A percentile compares a stretch with the other conserved stretches of the same genome.
phyloP scores from a whole-genome alignment of 2,888 invertebrate species.

The Tanytarsus gracilentus region DNA sequence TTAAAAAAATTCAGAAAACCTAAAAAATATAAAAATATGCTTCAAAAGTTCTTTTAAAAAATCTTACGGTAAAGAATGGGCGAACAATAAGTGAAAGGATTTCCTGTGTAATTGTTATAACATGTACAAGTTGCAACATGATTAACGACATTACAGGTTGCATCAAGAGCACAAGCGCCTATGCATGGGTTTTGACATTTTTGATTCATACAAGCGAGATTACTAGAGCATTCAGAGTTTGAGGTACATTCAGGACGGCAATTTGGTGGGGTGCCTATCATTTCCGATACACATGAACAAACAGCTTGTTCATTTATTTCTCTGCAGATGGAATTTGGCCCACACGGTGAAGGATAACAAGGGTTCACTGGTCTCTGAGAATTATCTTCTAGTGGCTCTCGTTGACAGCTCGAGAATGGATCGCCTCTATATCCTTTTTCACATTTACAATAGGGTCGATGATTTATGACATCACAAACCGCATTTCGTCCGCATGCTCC shows the following conservation, averaged over 20 bases:
- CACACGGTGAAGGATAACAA: constrained; percentile 56
- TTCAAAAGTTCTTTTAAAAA: neutral
- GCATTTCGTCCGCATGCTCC: constrained; percentile 65
- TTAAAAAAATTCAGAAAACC: neutral
- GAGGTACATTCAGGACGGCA: constrained; percentile 55
- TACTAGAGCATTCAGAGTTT: constrained; percentile 55
- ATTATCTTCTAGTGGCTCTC: constrained; percentile 43
- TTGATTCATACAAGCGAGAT: constrained; percentile 57
- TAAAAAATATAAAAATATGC: neutral
- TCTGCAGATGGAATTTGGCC: constrained; percentile 56
- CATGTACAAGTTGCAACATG: constrained; percentile 64
- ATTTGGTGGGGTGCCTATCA: constrained; percentile 58
- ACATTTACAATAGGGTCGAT: constrained; percentile 60
- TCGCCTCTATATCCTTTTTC: constrained; percentile 58
- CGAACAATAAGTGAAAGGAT: constrained; percentile 56
- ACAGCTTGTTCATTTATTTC: constrained; percentile 52
- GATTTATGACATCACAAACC: constrained; percentile 59
- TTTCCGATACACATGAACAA: constrained; percentile 58
- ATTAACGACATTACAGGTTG: constrained; percentile 58
- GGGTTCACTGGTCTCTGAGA: constrained; percentile 44
- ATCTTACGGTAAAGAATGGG: constrained; percentile 41
- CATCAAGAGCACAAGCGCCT: constrained; percentile 60
- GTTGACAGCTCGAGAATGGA: constrained; percentile 59
- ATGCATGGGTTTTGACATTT: constrained; percentile 68
- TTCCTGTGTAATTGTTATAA: constrained; percentile 55